A percentile compares a stretch with the other conserved stretches of the same genome.
phyloP scores from a whole-genome alignment of 2,888 invertebrate species.

The Cephus spinipes region DNA sequence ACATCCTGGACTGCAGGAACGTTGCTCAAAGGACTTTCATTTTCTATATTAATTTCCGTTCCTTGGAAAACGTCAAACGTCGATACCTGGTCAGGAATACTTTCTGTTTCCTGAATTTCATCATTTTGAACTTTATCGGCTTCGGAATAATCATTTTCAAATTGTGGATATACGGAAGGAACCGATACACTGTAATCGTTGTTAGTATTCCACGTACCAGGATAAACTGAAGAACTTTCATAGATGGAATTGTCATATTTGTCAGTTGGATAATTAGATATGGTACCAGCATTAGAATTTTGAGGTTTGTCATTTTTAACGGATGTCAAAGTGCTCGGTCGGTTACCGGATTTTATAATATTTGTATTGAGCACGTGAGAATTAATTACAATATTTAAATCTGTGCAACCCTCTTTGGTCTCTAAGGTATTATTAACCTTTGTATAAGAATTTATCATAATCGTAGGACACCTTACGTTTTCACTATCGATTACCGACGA shows the following conservation, averaged over 20 bases:
- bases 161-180: constrained; percentile 9
- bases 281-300: background rate
- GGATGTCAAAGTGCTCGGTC: background rate
- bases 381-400: constrained; percentile 78
- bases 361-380: constrained; percentile 76
- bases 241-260: constrained; percentile 19
- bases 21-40: constrained; percentile 8
- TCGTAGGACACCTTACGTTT: constrained; percentile 56
- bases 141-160: constrained; percentile 9
- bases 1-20: constrained; percentile 10
- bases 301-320: background rate
- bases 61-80: constrained; percentile 49
- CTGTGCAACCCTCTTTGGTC: constrained; percentile 76
- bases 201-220: background rate
- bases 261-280: constrained; percentile 6
- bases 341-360: constrained; percentile 46
- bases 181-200: background rate
- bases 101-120: background rate
- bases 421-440: constrained; percentile 65
- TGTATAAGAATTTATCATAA: constrained; percentile 61
- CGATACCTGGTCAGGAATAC: constrained; percentile 23
- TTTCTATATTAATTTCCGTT: constrained; percentile 50
- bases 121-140: background rate
- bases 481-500: constrained; percentile 19
- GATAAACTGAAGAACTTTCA: background rate